Percentiles rank a stretch among this genome's conserved stretches.
Conservation (phyloP, 2,113 vertebrate genomes). For the human region GRCh38 chr5:177546501-177547000, state of each 20-base stretch:
- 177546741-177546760: neutral
- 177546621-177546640: neutral
- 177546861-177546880: neutral
- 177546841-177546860: neutral
- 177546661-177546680: neutral
- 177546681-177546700: neutral
- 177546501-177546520: conserved; percentile 22
- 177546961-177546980: neutral
- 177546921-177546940: neutral
- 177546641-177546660: neutral
- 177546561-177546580: neutral
- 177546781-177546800: neutral
- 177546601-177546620: neutral
- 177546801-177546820: neutral
- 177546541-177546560: neutral
- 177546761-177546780: neutral
- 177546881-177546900: neutral
- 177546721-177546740: neutral
- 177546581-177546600: neutral
- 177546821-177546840: too few relatives aligned
- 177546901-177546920: neutral
- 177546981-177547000: conserved; percentile 48
- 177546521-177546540: neutral
- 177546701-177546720: neutral
- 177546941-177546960: neutral